Evolutionary conservation across 2,113 vertebrate genomes (phyloP).

Genomic region (Dinomys branickii): DNA sequence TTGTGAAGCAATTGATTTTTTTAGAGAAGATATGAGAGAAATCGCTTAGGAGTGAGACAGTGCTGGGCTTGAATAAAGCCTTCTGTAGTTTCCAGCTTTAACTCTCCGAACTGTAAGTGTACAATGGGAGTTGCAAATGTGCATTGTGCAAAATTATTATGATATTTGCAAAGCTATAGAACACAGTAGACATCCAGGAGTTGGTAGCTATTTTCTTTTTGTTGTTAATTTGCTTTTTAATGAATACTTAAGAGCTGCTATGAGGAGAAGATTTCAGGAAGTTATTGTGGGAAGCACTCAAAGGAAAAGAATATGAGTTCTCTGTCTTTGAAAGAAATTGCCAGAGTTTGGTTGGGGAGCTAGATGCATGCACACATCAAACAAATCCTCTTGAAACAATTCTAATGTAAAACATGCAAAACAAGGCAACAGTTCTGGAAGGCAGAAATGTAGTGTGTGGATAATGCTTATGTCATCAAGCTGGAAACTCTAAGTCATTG

Average conservation of each 20-base stretch:
- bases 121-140: conserved; percentile 19
- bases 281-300: not conserved
- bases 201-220: conserved; percentile 42
- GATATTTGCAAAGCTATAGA: conserved; percentile 46
- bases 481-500: not conserved
- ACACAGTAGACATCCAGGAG: conserved; percentile 32
- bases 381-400: not conserved
- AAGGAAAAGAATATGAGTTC: not conserved
- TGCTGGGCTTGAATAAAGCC: not conserved
- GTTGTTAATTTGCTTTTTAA: conserved; percentile 53
- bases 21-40: conserved; percentile 20
- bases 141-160: not conserved
- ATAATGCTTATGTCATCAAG: not conserved
- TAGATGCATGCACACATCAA: not conserved
- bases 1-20: conserved; percentile 1
- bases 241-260: conserved; percentile 32
- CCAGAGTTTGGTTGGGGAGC: not conserved
- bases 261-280: conserved; percentile 25
- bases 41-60: not conserved
- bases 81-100: conserved; percentile 6
- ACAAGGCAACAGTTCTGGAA: not conserved
- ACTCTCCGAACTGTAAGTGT: conserved; percentile 12
- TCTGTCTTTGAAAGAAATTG: conserved; percentile 13
- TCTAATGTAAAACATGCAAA: not conserved
- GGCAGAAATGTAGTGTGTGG: not conserved